Base-by-base conservation (phyloP, 2,888 invertebrate species). In the Diploptera punctata region DNA sequence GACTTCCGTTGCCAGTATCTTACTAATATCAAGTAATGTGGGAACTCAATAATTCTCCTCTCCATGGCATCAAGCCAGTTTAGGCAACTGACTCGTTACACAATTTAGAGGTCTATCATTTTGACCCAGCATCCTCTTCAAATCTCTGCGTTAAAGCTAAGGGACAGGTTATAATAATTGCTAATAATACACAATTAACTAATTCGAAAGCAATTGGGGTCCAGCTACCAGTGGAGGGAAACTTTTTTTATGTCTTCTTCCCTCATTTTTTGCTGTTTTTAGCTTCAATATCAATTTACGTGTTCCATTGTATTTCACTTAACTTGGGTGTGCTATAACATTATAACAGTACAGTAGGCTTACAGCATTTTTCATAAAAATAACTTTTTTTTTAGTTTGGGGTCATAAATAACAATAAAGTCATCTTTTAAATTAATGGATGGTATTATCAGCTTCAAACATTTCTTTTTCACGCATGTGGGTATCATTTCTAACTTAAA, bases 141-240 rank as follows among this genome's bases (percentile, higher is more conserved):
- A 29, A 29, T 57, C 57, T 57, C 29, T 57, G 29, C 57, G 24
- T 24, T 60, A 31, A 19, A 31, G 60, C 29, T 31, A n/a, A 9
- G 7, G 18, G 65, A 47, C 65, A 65, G 65, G 65, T 65, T 65
- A 65, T 47, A 44, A 24, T 72, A 72, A 72, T 72, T 72, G 72
- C 61, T 68, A 69, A 69, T 52, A 69, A 69, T 62, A 52, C 62
- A 68, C 72, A 72, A 72, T 72, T 72, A 72, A 67, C 61, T 52
- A 72, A 72, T 72, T 62, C 43, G 54, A 43, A 26, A 69, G 62
- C 49, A 69, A 70, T 62, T 26, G 47, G 72, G 72, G 47, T 62
- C 68, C 19, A 29, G 38, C 43, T 54, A 52, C 60, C 57, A 61
- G 57, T 57, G 68, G 49, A 57, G 43, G 26, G 57, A 19, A 43